Percentiles rank a stretch among this genome's conserved stretches.
phyloP scores from a whole-genome alignment of 2,113 vertebrate species.

The Cyprinodon brontotheroides region DNA sequence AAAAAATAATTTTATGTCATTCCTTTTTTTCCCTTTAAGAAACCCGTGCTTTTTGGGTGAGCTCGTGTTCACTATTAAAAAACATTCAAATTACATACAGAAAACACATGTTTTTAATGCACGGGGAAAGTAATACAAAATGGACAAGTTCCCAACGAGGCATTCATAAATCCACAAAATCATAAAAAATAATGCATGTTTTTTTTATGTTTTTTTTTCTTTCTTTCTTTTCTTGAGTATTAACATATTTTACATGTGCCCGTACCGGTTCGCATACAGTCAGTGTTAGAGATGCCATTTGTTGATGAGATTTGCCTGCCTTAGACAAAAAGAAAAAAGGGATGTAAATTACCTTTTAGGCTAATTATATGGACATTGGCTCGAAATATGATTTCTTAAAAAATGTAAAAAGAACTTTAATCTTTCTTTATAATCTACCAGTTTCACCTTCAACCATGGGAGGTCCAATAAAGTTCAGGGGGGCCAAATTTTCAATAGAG shows the following conservation, averaged over 20 bases:
- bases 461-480: conserved; percentile 56
- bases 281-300: conserved; percentile 28
- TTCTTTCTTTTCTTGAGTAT: conserved; percentile 79
- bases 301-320: conserved; percentile 32
- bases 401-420: conserved; percentile 53
- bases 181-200: conserved; percentile 93
- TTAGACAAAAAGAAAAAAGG: conserved; percentile 23
- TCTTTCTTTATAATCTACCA: conserved; percentile 65
- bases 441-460: conserved; percentile 43
- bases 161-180: conserved; percentile 89
- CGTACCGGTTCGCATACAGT: conserved; percentile 73
- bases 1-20: conserved; percentile 71
- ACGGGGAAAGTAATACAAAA: conserved; percentile 83
- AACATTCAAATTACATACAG: conserved; percentile 84
- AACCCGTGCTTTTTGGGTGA: conserved; percentile 73
- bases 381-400: conserved; percentile 48
- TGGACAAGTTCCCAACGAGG: conserved; percentile 80
- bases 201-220: conserved; percentile 31
- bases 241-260: conserved; percentile 95
- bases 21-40: conserved; percentile 51
- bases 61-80: conserved; percentile 88
- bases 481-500: conserved; percentile 64
- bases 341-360: conserved; percentile 23
- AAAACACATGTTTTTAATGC: conserved; percentile 87
- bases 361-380: conserved; percentile 52